Evolutionary conservation across 2,888 invertebrate genomes (phyloP), one percentile per base, ranked within the genome.

Genomic region (Aphidoletes aphidimyza): DNA sequence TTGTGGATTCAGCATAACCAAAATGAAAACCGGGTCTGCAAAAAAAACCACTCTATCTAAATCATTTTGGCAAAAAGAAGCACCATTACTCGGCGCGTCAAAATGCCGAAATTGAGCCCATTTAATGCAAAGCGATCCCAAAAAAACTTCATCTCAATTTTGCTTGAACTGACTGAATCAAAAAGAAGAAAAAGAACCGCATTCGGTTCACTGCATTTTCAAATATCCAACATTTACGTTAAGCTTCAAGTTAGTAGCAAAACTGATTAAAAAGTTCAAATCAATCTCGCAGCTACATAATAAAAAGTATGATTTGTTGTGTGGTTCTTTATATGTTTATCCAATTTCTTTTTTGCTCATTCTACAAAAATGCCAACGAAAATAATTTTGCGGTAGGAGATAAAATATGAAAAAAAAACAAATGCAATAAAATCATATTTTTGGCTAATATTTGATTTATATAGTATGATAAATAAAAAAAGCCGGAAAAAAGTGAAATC

Each of bases 401-500:
- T 69, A 34, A 30, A 69, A 30, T 14, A 69, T 30, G 30, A 26
- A 54, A 54, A 69, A 69, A 54, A 22, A 26, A 54, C 8, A 47
- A 11, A 5, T 30, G 30, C 17, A 14, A 69, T 34, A 69, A 69
- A 69, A 69, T 11, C 69, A 69, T 69, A 69, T n/a, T 30, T 69
- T 69, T 54, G 34, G 69, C 30, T 5, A 69, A 54, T 11, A 54
- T 54, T 54, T 69, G 34, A 69, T 69, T 69, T 69, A 69, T 69
- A 30, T 30, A 30, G n/a, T n/a, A n/a, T n/a, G n/a, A n/a, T n/a
- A n/a, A n/a, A n/a, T n/a, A n/a, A n/a, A 69, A 69, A 30, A 11
- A 69, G 34, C 69, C 26, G 69, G 34, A 30, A 69, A 69, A 69
- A 2, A 69, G 54, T 30, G 30, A 42, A 14, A 30, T 69, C 69